Base-by-base conservation (phyloP, 2,113 vertebrate genomes). In the Paramisgurnus dabryanus region DNA sequence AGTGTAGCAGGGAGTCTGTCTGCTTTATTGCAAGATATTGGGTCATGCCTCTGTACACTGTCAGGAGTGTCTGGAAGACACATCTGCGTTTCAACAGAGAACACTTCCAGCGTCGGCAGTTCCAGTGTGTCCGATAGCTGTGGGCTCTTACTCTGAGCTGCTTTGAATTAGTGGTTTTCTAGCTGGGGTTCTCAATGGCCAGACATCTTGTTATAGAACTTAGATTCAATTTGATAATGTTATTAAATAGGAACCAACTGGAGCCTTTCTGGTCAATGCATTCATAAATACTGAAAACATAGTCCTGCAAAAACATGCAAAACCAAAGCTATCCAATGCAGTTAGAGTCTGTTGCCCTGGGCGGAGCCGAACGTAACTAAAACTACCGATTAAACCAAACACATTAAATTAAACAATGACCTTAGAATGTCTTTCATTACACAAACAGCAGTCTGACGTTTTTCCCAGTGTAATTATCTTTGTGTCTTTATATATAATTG, bases 201-300 rank as follows among this genome's bases (percentile, higher is more conserved):
- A 9, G 17, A 75, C 4, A 49, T 63, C 72, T 63, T 63, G 18
- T 47, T 47, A 45, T 50, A 75, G 72, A 63, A 6, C 58, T 12
- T 22, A 39, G 43, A 64, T 39, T 22, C 43, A 15, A 74, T 6
- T 6, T 45, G 6, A 74, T n/a, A 43, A 63, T 7, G 15, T 11
- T 6, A 49, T 64, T 64, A 64, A 49, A 64, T 41, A 61, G 50
- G 12, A 22, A 43, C 10, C 7, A 15, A 61, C 22, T 18, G 57
- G 8, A 1, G 6, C 11, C 64, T 55, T 57, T 63, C 58, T 3
- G 13, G 57, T 67, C 40, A 55, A 22, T 15, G 5, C 65, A 45
- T n/a, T 61, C 68, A 4, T 75, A 71, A 77, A 74, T 65, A 85
- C 76, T 87, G 40, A 47, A 76, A 71, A 75, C 75, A 84, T 83